Evolutionary conservation across 2,113 vertebrate genomes (phyloP).

Genomic region (Pangasianodon gigas): DNA sequence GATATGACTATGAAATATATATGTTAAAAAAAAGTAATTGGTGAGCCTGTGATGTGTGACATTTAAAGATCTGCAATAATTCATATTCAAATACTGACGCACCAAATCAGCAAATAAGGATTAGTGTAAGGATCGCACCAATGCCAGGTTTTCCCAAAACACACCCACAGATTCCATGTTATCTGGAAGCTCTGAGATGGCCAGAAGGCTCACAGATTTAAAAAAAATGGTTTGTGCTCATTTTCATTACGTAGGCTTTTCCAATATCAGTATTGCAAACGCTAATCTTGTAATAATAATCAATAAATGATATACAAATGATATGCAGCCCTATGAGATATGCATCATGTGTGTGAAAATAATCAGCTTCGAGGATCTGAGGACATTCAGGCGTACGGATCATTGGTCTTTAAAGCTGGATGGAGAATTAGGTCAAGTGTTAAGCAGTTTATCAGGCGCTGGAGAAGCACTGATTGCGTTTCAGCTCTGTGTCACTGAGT

Average conservation of each 20-base stretch:
- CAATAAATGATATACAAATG: neutral
- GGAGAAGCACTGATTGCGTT: conserved; percentile 74
- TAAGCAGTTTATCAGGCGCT: conserved; percentile 31
- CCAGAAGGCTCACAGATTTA: neutral
- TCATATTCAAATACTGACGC: neutral
- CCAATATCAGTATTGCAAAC: neutral
- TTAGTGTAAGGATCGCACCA: neutral
- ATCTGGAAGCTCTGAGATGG: neutral
- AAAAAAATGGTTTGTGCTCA: neutral
- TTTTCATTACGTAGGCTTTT: neutral
- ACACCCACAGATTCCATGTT: neutral
- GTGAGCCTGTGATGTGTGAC: neutral
- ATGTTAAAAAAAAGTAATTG: no score
- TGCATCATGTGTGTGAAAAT: neutral
- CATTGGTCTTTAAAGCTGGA: neutral
- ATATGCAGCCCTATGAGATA: neutral
- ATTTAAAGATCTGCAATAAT: neutral
- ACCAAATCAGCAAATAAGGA: neutral
- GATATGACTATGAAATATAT: neutral
- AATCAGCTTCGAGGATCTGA: neutral
- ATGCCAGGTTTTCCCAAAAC: neutral
- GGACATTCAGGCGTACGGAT: neutral
- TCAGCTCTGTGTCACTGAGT: conserved; percentile 76
- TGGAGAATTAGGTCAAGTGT: neutral
- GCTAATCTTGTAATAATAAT: neutral